phyloP scores from a whole-genome alignment of 2,888 invertebrate genomes.

The Phragmatobia fuliginosa region DNA sequence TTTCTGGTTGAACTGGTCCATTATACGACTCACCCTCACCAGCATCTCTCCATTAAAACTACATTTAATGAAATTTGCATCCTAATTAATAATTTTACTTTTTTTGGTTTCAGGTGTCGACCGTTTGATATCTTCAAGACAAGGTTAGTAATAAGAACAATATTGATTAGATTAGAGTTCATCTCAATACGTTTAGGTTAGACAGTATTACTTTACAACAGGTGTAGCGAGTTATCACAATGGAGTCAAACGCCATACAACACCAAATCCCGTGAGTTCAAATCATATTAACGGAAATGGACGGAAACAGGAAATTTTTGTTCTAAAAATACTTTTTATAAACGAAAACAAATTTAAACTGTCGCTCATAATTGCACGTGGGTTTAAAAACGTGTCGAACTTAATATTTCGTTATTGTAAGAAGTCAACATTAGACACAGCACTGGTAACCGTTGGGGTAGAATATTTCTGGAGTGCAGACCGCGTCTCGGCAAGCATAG shows the following conservation, averaged over 20 bases:
- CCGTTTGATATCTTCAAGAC: constrained; percentile 20
- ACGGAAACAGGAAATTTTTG: too few relatives aligned
- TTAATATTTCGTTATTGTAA: too few relatives aligned
- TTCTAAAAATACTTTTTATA: too few relatives aligned
- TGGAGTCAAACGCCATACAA: neutral
- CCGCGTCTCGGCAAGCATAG: too few relatives aligned
- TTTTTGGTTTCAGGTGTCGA: constrained; percentile 31
- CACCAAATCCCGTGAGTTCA: neutral
- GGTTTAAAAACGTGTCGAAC: too few relatives aligned
- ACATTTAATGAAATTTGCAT: neutral
- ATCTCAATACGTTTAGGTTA: neutral
- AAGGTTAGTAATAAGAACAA: constrained; percentile 26
- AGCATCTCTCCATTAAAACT: neutral
- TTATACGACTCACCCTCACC: too few relatives aligned
- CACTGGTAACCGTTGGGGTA: too few relatives aligned
- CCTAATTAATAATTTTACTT: neutral
- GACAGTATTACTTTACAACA: neutral
- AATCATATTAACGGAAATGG: neutral
- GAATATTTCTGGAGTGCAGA: too few relatives aligned
- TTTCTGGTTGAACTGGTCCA: too few relatives aligned
- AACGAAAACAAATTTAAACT: too few relatives aligned
- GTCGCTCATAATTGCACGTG: too few relatives aligned
- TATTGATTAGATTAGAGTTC: neutral
- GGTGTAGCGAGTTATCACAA: neutral
- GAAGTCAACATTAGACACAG: too few relatives aligned